phyloP scores from a whole-genome alignment of 2,113 vertebrate genomes.

The Falcunculus frontatus region DNA sequence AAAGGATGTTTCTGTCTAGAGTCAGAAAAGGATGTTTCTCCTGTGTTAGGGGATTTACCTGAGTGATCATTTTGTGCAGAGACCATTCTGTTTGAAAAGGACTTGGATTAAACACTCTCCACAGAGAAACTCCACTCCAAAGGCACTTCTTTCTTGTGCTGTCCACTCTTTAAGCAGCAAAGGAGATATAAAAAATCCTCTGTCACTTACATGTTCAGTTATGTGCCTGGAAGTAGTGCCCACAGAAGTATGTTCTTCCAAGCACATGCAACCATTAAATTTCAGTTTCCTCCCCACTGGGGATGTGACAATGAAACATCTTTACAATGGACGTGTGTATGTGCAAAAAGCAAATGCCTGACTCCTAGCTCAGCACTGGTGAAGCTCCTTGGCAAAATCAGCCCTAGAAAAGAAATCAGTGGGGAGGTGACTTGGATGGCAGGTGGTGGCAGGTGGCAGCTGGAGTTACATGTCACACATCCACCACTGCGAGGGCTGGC shows the following conservation, averaged over 20 bases:
- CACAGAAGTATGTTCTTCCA: not conserved
- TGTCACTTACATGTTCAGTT: not conserved
- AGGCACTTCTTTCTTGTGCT: not conserved
- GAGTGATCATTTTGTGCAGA: not conserved
- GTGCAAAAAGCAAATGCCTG: not conserved
- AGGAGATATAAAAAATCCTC: not conserved
- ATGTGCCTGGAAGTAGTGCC: not conserved
- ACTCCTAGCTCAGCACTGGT: not conserved
- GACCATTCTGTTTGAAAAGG: not conserved
- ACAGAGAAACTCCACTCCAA: not conserved
- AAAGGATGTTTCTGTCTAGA: not conserved
- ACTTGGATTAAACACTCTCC: not conserved
- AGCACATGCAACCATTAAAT: not conserved
- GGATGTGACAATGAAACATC: not conserved
- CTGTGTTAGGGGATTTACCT: not conserved
- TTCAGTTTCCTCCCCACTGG: not conserved
- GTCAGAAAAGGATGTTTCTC: not conserved
- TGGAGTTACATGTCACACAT: not conserved
- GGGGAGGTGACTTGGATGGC: not conserved
- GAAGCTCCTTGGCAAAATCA: not conserved
- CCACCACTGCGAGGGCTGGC: not conserved
- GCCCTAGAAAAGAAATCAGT: not conserved
- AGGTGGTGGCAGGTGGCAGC: not conserved
- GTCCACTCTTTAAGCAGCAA: not conserved
- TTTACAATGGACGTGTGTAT: rapidly evolving